Conservation (phyloP, 2,888 invertebrate species). For the Metalampra italica region DNA sequence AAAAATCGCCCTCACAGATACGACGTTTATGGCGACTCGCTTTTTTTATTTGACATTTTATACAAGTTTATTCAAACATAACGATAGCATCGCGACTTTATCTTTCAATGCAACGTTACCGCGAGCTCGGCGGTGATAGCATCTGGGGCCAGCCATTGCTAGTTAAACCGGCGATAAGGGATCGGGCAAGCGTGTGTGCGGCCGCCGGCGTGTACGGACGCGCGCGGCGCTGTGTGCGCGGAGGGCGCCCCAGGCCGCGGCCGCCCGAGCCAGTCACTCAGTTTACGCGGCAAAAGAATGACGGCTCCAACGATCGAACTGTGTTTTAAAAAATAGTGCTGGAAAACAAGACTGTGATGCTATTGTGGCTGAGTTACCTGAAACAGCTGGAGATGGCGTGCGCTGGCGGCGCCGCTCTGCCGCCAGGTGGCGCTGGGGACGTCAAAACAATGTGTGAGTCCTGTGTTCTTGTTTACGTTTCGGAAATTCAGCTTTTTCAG, state of each 20-base stretch:
- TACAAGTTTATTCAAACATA: slow-evolving; percentile 78
- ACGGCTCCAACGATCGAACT: slow-evolving; percentile 46
- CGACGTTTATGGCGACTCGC: slow-evolving; percentile 65
- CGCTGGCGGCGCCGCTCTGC: slow-evolving; percentile 42
- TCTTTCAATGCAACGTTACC: slow-evolving; percentile 79
- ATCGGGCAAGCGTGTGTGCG: slow-evolving; percentile 57
- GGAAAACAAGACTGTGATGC: slow-evolving; percentile 51
- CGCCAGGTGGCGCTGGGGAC: slow-evolving; percentile 65
- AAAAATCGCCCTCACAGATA: slow-evolving; percentile 55
- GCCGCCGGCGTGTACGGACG: slow-evolving; percentile 16
- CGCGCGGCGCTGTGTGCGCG: slow-evolving; percentile 25
- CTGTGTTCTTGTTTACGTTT: slow-evolving; percentile 22
- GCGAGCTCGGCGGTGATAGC: slow-evolving; percentile 67
- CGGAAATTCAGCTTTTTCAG: not conserved
- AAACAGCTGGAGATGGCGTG: slow-evolving; percentile 70
- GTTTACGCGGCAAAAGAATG: slow-evolving; percentile 74
- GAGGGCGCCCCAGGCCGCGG: slow-evolving; percentile 60
- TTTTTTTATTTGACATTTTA: slow-evolving; percentile 78
- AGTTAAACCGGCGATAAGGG: slow-evolving; percentile 76
- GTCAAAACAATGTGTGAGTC: slow-evolving; percentile 73
- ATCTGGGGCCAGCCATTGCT: slow-evolving; percentile 76
- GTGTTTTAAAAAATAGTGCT: slow-evolving; percentile 27
- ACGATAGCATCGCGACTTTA: slow-evolving; percentile 75
- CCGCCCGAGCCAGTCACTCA: slow-evolving; percentile 70
- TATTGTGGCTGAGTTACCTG: slow-evolving; percentile 71